A percentile compares a stretch with the other conserved stretches of the same genome.
phyloP scores from a whole-genome alignment of 2,888 invertebrate species.

The Phengaris arion region DNA sequence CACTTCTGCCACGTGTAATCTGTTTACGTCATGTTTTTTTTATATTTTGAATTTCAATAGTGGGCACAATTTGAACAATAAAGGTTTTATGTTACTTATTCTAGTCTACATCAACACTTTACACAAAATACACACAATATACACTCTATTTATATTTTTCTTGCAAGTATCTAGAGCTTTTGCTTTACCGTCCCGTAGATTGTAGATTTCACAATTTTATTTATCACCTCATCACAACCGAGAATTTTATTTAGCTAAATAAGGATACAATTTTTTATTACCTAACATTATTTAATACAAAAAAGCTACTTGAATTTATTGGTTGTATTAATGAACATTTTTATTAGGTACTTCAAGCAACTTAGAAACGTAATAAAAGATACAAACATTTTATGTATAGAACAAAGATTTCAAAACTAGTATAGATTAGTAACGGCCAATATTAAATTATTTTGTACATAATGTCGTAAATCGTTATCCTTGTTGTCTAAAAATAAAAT shows the following conservation, averaged over 20 bases:
- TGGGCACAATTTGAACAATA: no score
- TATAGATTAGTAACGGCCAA: no score
- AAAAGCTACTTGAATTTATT: neutral
- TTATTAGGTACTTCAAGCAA: neutral
- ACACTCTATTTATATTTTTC: constrained; percentile 50
- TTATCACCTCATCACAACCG: constrained; percentile 11
- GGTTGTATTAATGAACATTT: neutral
- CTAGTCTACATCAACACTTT: neutral
- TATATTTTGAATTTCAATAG: no score
- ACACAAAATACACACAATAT: constrained; percentile 40
- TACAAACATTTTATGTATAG: no score
- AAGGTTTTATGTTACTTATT: no score
- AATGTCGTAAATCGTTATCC: no score
- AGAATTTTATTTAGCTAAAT: neutral
- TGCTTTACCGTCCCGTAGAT: constrained; percentile 45
- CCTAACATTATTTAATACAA: neutral
- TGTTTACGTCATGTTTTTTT: no score
- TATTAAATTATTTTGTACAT: no score
- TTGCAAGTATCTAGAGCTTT: constrained; percentile 53
- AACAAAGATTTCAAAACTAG: no score
- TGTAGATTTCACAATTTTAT: neutral
- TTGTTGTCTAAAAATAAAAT: no score
- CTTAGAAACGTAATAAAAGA: neutral
- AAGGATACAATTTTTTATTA: neutral
- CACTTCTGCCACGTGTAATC: no score